A percentile compares a stretch with the other conserved stretches of the same genome.
Evolutionary conservation across 2,888 invertebrate species (phyloP).

Genomic region (Drosophila anomalata): DNA sequence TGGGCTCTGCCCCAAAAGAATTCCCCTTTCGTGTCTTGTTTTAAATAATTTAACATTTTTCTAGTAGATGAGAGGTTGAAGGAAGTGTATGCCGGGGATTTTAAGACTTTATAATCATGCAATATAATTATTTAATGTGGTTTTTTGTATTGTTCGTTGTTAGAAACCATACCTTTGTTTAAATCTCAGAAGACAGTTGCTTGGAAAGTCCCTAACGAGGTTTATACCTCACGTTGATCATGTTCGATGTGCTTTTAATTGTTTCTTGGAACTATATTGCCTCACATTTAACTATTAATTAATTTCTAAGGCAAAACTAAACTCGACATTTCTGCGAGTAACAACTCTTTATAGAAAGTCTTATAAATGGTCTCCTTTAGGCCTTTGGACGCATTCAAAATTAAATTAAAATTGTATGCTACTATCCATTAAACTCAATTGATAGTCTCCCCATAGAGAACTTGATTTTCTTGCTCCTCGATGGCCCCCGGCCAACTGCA

Average conservation of each 20-base stretch:
- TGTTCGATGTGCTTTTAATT: background rate
- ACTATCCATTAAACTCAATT: constrained; percentile 29
- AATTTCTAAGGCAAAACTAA: background rate
- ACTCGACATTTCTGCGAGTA: background rate
- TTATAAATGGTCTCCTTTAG: background rate
- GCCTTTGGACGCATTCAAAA: constrained; percentile 5
- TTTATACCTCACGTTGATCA: background rate
- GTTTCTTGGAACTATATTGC: background rate
- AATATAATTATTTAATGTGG: background rate
- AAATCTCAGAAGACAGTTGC: background rate
- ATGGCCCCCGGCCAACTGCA: constrained; percentile 18
- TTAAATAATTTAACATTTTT: background rate
- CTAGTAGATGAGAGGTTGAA: background rate
- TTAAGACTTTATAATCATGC: background rate
- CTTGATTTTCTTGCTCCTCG: constrained; percentile 36
- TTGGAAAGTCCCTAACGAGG: background rate
- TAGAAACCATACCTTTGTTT: background rate
- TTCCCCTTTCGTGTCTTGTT: background rate
- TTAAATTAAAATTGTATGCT: constrained; percentile 27
- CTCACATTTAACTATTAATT: background rate
- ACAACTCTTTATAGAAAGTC: background rate
- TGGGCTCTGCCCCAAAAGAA: constrained; percentile 29
- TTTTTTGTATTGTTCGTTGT: background rate
- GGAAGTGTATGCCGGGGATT: background rate
- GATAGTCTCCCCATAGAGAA: constrained; percentile 36